Percentiles rank a stretch among this genome's conserved stretches.
Evolutionary conservation across 2,113 vertebrate species (phyloP).

Genomic region (Piliocolobus tephrosceles): DNA sequence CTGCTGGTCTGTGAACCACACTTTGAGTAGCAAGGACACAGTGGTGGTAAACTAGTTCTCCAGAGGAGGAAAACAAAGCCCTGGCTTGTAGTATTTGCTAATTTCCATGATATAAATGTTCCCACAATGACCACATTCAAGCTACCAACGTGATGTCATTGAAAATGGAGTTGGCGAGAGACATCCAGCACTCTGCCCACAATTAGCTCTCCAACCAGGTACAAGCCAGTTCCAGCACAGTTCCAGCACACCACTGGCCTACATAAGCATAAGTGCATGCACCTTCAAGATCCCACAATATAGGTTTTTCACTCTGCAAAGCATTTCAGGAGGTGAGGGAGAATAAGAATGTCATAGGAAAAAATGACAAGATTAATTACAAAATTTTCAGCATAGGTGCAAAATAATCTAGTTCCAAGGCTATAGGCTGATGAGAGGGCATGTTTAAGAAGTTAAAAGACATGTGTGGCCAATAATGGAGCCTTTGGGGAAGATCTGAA

Average conservation of each 20-base stretch:
- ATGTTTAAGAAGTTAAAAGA: neutral
- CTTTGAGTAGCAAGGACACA: neutral
- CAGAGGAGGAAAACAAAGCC: neutral
- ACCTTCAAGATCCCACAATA: neutral
- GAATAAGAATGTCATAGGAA: neutral
- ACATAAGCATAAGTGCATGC: rapidly evolving
- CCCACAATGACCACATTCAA: neutral
- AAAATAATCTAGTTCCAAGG: neutral
- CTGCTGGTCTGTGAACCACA: neutral
- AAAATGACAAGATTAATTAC: neutral
- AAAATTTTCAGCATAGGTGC: neutral
- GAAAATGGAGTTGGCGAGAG: neutral
- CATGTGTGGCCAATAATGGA: neutral
- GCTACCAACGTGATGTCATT: neutral
- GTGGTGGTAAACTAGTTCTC: neutral
- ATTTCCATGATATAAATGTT: neutral
- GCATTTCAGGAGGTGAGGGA: neutral
- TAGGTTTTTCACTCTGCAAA: neutral
- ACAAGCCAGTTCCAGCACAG: rapidly evolving
- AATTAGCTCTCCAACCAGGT: neutral
- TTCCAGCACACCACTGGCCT: neutral
- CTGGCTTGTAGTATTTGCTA: neutral
- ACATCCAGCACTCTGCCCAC: too few relatives aligned
- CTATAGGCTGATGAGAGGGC: neutral
- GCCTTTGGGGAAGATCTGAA: neutral